Evolutionary conservation across 2,888 invertebrate genomes (phyloP).

Genomic region (Epsilonema sp.): DNA sequence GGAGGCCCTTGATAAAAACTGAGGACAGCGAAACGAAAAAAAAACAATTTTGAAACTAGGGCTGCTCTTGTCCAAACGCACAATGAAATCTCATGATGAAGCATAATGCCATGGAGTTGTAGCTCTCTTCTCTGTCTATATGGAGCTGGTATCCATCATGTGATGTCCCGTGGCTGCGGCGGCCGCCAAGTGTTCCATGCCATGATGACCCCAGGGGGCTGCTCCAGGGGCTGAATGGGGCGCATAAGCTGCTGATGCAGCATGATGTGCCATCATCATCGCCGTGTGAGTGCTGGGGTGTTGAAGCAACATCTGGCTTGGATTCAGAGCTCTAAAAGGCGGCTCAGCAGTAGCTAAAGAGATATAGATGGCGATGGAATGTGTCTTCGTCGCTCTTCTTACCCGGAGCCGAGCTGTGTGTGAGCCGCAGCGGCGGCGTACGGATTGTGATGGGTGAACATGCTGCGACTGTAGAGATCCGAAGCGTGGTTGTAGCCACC

Average conservation of each 20-base stretch:
- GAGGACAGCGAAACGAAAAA: too few species aligned
- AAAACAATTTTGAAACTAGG: too few species aligned
- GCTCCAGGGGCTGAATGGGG: slow-evolving; percentile 16
- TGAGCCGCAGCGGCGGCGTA: slow-evolving; percentile 2
- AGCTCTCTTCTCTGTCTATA: too few species aligned
- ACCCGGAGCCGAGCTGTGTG: too few species aligned
- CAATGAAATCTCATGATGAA: too few species aligned
- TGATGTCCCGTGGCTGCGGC: slow-evolving; percentile 23
- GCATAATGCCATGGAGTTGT: too few species aligned
- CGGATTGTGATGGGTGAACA: slow-evolving; percentile 6
- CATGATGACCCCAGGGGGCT: slow-evolving; percentile 30
- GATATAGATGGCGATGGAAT: background rate
- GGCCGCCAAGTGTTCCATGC: slow-evolving; percentile 29
- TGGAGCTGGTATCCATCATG: too few species aligned
- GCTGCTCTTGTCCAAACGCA: too few species aligned
- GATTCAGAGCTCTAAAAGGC: background rate
- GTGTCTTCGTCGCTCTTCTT: too few species aligned
- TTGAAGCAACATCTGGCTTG: slow-evolving; percentile 28
- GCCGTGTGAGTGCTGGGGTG: slow-evolving; percentile 32
- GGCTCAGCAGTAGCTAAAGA: background rate
- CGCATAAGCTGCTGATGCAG: slow-evolving; percentile 31
- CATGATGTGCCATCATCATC: slow-evolving; percentile 35
- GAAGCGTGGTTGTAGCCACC: background rate
- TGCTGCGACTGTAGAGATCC: slow-evolving; percentile 1
- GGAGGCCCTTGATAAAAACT: too few species aligned